phyloP scores from a whole-genome alignment of 2,888 invertebrate species.

The Stenurella melanura region DNA sequence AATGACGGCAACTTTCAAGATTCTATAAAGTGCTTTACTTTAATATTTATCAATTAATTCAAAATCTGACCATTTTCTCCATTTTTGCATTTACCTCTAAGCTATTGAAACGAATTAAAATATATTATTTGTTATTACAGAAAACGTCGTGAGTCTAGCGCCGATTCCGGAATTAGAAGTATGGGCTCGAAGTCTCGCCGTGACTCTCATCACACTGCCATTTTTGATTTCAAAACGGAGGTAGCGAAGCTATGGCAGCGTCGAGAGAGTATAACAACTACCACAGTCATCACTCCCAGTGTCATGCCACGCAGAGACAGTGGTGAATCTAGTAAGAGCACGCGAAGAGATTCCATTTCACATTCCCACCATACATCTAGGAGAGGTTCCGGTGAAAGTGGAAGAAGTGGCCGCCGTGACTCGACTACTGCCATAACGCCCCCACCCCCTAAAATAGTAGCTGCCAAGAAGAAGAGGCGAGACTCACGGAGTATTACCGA shows the following conservation, averaged over 20 bases:
- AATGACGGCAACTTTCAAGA: too few relatives aligned
- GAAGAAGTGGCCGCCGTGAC: conserved; percentile 80
- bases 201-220: conserved; percentile 81
- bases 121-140: conserved; percentile 65
- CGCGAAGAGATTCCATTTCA: conserved; percentile 80
- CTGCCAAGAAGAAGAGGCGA: conserved; percentile 78
- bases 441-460: conserved; percentile 77
- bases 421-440: conserved; percentile 78
- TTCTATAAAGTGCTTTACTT: too few relatives aligned
- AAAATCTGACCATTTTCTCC: too few relatives aligned
- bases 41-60: too few relatives aligned
- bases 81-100: too few relatives aligned
- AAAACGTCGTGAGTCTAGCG: conserved; percentile 91
- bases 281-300: conserved; percentile 72
- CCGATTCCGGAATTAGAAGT: conserved; percentile 87
- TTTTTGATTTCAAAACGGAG: conserved; percentile 82
- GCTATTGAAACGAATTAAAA: neutral
- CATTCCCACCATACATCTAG: conserved; percentile 76
- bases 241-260: conserved; percentile 83
- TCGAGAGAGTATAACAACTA: conserved; percentile 78
- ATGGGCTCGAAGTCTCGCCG: conserved; percentile 82
- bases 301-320: conserved; percentile 56
- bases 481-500: conserved; percentile 76
- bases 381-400: conserved; percentile 82
- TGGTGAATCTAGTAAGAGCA: conserved; percentile 75